phyloP scores from a whole-genome alignment of 1,140 invertebrate species.

The Neodiprion lecontei region DNA sequence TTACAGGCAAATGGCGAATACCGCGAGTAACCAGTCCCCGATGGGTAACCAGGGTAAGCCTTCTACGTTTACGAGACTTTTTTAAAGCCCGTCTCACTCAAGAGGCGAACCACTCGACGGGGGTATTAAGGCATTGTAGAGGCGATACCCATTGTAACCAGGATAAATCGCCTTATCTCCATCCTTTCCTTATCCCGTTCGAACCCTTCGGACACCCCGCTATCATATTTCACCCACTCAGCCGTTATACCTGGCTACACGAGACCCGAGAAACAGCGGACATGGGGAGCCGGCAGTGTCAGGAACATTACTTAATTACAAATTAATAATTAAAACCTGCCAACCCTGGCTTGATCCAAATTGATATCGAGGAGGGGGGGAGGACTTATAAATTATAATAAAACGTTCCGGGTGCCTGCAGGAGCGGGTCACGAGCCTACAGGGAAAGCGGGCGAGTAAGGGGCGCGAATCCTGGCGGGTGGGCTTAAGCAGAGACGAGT shows the following conservation, averaged over 20 bases:
- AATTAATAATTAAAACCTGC: conserved; percentile 8
- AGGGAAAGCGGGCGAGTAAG: neutral
- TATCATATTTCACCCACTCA: neutral
- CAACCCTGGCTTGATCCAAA: neutral
- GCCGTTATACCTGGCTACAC: no score
- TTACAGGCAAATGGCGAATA: no score
- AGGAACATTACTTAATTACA: neutral
- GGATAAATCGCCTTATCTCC: neutral
- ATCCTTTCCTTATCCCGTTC: neutral
- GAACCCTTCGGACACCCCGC: neutral
- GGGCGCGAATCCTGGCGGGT: conserved; percentile 8
- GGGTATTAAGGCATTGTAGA: conserved; percentile 4
- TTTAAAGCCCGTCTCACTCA: neutral
- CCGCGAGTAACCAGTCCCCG: no score
- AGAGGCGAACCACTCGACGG: neutral
- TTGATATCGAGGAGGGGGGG: conserved; percentile 9
- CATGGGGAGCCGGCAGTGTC: neutral
- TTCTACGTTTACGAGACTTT: conserved; percentile 3
- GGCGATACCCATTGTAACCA: neutral
- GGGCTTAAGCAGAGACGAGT: conserved; percentile 2
- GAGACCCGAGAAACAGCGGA: neutral
- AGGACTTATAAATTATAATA: conserved; percentile 12
- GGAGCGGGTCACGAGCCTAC: neutral
- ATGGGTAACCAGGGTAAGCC: neutral
- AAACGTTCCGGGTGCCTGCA: neutral